These are phyloP conservation scores for Caenorhabditis drosophilae DNA, from an alignment of 2,888 invertebrate genomes.

Conservation along the genomic window DNA sequence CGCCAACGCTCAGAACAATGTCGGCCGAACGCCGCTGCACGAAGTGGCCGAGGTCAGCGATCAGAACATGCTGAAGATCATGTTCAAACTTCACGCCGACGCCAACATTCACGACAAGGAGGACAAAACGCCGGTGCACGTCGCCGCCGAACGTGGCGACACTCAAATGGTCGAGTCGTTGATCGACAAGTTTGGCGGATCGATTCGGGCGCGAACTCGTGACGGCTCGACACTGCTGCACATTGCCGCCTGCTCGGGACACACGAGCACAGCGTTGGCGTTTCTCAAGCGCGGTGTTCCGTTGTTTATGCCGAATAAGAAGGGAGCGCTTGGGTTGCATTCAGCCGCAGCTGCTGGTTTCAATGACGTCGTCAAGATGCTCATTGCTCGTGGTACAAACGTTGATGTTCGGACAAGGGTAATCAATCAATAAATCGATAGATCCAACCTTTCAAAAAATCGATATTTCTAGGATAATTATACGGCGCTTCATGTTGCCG, in stretches of 20 bases:
- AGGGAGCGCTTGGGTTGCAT: constrained; percentile 94
- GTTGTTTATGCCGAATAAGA: constrained; percentile 98
- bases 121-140: constrained; percentile 94
- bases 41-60: constrained; percentile 90
- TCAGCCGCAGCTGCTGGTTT: constrained; percentile 96
- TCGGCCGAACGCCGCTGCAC: constrained; percentile 92
- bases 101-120: constrained; percentile 90
- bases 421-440: constrained; percentile 64
- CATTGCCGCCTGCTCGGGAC: constrained; percentile 93
- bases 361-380: constrained; percentile 78
- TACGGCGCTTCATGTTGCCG: constrained; percentile 95
- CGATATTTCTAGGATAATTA: constrained; percentile 82
- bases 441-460: neutral
- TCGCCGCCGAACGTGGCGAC: constrained; percentile 96
- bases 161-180: constrained; percentile 91
- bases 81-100: constrained; percentile 90
- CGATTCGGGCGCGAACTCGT: constrained; percentile 71
- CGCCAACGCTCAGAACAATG: constrained; percentile 87
- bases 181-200: constrained; percentile 96
- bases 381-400: constrained; percentile 92
- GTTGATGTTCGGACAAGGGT: constrained; percentile 94
- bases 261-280: constrained; percentile 97
- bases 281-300: constrained; percentile 98
- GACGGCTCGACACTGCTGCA: constrained; percentile 98
- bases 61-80: constrained; percentile 89